Evolutionary conservation across 2,797 vertebrate genomes (phyloP).

Genomic region (Crenichthys baileyi): DNA sequence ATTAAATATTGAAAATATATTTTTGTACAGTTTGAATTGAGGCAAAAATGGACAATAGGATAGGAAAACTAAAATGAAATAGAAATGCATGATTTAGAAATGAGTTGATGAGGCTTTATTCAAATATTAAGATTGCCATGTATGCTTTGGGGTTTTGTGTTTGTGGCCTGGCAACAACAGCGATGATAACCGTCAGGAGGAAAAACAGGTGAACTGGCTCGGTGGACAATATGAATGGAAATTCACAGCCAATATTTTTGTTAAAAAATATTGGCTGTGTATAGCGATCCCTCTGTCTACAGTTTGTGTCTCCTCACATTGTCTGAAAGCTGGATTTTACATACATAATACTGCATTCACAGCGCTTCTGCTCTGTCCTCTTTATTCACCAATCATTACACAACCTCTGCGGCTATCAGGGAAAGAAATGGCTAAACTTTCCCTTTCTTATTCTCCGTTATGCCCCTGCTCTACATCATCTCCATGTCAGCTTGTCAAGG

Average conservation of each 20-base stretch:
- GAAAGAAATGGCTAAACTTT: neutral
- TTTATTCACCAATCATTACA: neutral
- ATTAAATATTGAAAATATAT: neutral
- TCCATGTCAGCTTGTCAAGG: neutral
- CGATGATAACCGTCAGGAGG: neutral
- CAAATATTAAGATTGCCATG: neutral
- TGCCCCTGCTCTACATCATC: conserved; percentile 4
- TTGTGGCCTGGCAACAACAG: conserved; percentile 5
- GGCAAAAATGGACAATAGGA: neutral
- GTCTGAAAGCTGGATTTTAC: neutral
- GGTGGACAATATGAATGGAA: conserved; percentile 7
- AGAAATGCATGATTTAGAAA: neutral
- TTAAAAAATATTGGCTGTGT: no score
- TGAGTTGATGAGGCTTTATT: neutral
- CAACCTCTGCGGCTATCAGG: no score
- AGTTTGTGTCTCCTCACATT: neutral
- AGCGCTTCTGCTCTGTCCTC: neutral
- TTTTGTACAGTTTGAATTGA: neutral
- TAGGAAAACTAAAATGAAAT: neutral
- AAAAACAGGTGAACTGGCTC: conserved; percentile 2
- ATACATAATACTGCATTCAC: neutral
- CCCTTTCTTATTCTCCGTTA: neutral
- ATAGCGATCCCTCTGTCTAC: neutral
- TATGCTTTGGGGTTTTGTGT: neutral
- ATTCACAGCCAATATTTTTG: neutral